phyloP scores from a whole-genome alignment of 2,113 vertebrate genomes.

The Myotis davidii region DNA sequence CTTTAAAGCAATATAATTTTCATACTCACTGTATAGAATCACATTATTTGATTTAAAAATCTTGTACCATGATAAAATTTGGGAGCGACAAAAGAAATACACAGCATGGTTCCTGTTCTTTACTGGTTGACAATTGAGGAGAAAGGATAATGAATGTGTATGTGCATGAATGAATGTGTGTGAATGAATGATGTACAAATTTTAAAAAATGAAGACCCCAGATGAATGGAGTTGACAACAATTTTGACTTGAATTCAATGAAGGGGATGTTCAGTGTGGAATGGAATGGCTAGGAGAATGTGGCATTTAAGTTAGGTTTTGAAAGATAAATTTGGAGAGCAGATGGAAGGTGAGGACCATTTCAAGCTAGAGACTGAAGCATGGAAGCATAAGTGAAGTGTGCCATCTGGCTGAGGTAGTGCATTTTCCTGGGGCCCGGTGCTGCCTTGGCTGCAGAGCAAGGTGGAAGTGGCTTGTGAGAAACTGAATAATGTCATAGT shows the following conservation, averaged over 20 bases:
- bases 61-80: constrained; percentile 1
- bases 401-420: not conserved
- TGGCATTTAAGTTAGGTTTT: not conserved
- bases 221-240: not conserved
- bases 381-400: not conserved
- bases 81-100: not conserved
- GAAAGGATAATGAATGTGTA: not conserved
- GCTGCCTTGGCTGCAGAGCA: not conserved
- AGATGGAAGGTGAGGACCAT: not conserved
- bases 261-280: not conserved
- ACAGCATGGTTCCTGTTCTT: not conserved
- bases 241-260: not conserved
- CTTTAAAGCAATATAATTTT: not conserved
- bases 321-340: not conserved
- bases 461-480: not conserved
- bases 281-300: not conserved
- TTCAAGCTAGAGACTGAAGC: not conserved
- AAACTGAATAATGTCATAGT: not conserved
- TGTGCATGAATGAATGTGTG: not conserved
- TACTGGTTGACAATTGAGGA: not conserved
- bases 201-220: not conserved
- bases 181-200: not conserved
- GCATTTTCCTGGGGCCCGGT: not conserved
- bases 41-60: not conserved
- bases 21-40: not conserved